Base-by-base conservation (phyloP, 2,113 vertebrate species). In the Prionailurus bengalensis region DNA sequence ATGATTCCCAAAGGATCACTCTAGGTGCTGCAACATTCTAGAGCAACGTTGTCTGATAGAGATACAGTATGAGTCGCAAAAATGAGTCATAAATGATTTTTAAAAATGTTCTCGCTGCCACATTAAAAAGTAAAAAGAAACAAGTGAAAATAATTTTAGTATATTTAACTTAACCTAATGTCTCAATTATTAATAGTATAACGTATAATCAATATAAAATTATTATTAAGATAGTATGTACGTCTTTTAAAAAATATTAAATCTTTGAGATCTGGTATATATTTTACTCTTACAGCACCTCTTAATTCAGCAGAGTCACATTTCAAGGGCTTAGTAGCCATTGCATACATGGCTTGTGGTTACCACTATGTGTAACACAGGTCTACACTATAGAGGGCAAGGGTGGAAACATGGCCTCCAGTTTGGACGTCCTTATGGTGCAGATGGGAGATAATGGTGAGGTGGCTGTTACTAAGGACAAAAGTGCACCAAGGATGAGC, bases 61-160 rank as follows among this genome's bases (percentile, higher is more conserved):
- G 80, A 66, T 39, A 31, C 4, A 68, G n/a, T 0, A 2, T 63
- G 55, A 76, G 55, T 8, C 42, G 42, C 8, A 80, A 36, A 42
- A n/a, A 8, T 5, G 23, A 89, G 83, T 51, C 14, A 9, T 51
- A 17, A 13, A 16, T 42, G 15, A 58, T 36, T 78, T 36, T 19
- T 36, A 84, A 61, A 42, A 1, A 2, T 76, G 55, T 78, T n/a
- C 63, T 65, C 3, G 15, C 45, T 48, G 51, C 84, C 71, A 39
- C 16, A 23, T 79, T 73, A 71, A 68, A 85, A 94, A 36, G 21
- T 68, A 45, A 80, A 94, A 63, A 74, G 5, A 92, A 63, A 92
- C 21, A 45, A 65, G 33, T 80, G 48, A 55, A 89, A 91, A 58
- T 91, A 63, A 94, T 61, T 51, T 23, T 74, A 25, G 42, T 84